These are phyloP conservation scores for Pemphredon lugubris DNA, from an alignment of 2,888 invertebrate genomes.

Conservation along the genomic window DNA sequence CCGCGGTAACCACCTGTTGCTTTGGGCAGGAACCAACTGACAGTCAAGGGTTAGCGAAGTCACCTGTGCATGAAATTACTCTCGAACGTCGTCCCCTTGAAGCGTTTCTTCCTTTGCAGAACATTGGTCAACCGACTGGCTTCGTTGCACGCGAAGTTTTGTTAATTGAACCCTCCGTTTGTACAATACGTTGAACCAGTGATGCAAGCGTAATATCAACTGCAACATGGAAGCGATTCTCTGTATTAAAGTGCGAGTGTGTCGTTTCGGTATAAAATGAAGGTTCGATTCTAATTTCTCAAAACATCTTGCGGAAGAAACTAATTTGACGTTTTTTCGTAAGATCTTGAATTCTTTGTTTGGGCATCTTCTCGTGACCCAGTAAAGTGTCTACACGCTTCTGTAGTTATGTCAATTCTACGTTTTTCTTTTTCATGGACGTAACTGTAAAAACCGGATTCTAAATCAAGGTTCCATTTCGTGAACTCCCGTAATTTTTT, in stretches of 20 bases:
- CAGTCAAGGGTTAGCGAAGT: conserved; percentile 45
- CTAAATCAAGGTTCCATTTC: conserved; percentile 22
- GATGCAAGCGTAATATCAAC: not conserved
- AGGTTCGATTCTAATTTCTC: no score
- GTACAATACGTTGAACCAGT: no score
- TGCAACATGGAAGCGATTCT: not conserved
- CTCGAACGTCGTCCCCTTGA: conserved; percentile 10
- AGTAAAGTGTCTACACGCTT: no score
- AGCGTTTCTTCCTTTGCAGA: conserved; percentile 28
- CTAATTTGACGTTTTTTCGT: not conserved
- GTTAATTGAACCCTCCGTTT: conserved; percentile 12
- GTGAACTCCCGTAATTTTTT: conserved; percentile 2
- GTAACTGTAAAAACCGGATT: conserved; percentile 40
- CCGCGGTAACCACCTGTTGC: conserved; percentile 70
- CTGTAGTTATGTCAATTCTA: no score
- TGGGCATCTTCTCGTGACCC: no score
- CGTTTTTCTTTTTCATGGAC: conserved; percentile 27
- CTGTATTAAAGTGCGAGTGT: not conserved
- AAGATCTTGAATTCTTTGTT: not conserved
- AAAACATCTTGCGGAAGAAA: no score
- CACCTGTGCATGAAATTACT: conserved; percentile 55
- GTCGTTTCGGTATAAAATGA: no score
- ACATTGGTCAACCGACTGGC: not conserved
- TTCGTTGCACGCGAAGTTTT: conserved; percentile 9
- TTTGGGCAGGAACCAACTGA: conserved; percentile 60